phyloP scores from a whole-genome alignment of 1,140 invertebrate species.

The Drosophila seguyi region DNA sequence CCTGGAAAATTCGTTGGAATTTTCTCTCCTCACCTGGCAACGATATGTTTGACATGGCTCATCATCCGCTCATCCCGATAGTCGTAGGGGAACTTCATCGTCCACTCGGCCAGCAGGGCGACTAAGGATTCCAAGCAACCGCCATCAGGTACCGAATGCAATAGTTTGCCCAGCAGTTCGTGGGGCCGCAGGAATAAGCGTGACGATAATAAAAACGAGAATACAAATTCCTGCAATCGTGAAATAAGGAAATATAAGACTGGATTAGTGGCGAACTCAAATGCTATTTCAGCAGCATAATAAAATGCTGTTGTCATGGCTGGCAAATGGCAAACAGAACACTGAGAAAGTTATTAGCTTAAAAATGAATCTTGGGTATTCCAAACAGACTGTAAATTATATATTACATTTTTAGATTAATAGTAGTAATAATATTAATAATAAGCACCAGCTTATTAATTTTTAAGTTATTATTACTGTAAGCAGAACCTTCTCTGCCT shows the following conservation, averaged over 20 bases:
- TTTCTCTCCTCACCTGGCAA: constrained; percentile 73
- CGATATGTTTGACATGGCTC: constrained; percentile 86
- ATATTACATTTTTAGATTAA: too few relatives aligned
- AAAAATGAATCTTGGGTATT: not conserved
- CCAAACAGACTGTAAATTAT: not conserved
- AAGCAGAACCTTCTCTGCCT: too few relatives aligned
- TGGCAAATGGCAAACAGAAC: not conserved
- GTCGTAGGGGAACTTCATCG: constrained; percentile 88
- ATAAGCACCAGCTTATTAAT: too few relatives aligned
- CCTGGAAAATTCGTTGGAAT: not conserved
- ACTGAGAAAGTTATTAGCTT: not conserved
- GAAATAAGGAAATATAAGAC: constrained; percentile 17
- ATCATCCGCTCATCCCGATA: constrained; percentile 88
- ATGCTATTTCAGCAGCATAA: not conserved
- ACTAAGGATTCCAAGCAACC: constrained; percentile 79
- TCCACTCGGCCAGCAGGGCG: constrained; percentile 81
- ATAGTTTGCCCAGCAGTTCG: constrained; percentile 81
- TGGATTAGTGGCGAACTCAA: constrained; percentile 1
- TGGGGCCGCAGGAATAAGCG: constrained; percentile 84
- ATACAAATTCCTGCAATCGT: constrained; percentile 78
- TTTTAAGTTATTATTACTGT: too few relatives aligned
- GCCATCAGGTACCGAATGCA: constrained; percentile 80
- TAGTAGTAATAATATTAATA: too few relatives aligned
- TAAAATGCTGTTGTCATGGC: constrained; percentile 9
- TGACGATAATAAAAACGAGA: constrained; percentile 84